Base-by-base conservation (phyloP, 2,113 vertebrate genomes). In the Panurus biarmicus region DNA sequence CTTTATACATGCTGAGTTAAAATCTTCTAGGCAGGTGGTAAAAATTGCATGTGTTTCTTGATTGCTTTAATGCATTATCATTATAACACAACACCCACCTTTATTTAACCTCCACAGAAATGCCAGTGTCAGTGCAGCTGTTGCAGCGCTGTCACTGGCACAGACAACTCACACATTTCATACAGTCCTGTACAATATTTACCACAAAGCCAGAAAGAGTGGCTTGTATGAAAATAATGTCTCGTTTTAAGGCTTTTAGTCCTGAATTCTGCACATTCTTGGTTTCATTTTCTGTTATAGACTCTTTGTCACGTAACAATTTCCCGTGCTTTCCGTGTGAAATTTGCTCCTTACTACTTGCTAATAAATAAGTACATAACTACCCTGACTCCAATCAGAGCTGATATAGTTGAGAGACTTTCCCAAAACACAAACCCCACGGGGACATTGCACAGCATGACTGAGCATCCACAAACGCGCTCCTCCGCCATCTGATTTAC, bases 1-100 rank as follows among this genome's bases (percentile, higher is more conserved):
- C 65, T 94, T 95, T 51, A 91, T 97, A 96, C 97, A 98, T 96
- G 96, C 97, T 74, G 94, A 96, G 83, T 64, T 95, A 47, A 71
- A 57, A 42, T 94, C 72, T 92, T 75, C 95, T 96, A 92, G 90
- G 96, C 44, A 91, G 78, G 79, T 94, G 25, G 86, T 47, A 90
- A 81, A 93, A 90, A 85, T 29, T 94, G 28, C 76, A 42, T 73
- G 79, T 71, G 72, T 91, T 82, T 85, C 69, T 62, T 47, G 58
- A 64, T 38, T 96, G 54, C 62, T 90, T 65, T 35, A 50, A 31
- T 62, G 56, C 15, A 45, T 80, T 80, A 36, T 51, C 67, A 26
- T 82, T 66, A 14, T 44, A 93, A 42, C 5, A 15, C 56, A 89
- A n/a, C 31, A 67, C 17, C 42, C 40, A 90, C 64, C 45, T 87